Percentiles rank a stretch among this genome's conserved stretches.
Evolutionary conservation across 2,888 invertebrate genomes (phyloP).

Genomic region (Iphiclides podalirius): DNA sequence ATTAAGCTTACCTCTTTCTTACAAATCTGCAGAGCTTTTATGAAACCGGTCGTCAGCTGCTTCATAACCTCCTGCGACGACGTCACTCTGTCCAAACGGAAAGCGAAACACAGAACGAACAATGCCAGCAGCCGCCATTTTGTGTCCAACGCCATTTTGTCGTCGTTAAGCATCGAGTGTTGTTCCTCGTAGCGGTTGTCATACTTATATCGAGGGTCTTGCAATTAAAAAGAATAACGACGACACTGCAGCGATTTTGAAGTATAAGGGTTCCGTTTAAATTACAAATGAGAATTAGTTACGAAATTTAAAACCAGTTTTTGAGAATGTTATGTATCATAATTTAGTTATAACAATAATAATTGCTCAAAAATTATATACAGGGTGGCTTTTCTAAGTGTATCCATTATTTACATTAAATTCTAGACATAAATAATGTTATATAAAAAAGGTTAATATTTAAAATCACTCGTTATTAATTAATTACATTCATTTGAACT

Average conservation of each 20-base stretch:
- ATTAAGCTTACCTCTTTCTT: constrained; percentile 58
- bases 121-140: constrained; percentile 40
- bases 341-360: no score
- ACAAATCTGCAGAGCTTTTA: constrained; percentile 48
- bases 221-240: constrained; percentile 7
- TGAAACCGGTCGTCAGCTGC: constrained; percentile 51
- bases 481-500: no score
- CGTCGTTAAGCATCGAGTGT: background rate
- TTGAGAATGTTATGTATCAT: no score
- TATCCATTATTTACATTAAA: no score
- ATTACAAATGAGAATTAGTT: no score
- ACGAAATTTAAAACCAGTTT: constrained; percentile 4
- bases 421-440: no score
- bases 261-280: background rate
- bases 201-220: constrained; percentile 6
- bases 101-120: constrained; percentile 24
- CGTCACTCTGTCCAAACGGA: constrained; percentile 25
- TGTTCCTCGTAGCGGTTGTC: background rate
- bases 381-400: no score
- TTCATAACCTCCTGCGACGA: constrained; percentile 55
- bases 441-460: no score
- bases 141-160: constrained; percentile 37
- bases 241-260: no score
- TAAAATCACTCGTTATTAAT: no score
- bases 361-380: no score